Evolutionary conservation across 2,888 invertebrate genomes (phyloP), one percentile per base, ranked within the genome.

Genomic region (Argyresthia goedartella): DNA sequence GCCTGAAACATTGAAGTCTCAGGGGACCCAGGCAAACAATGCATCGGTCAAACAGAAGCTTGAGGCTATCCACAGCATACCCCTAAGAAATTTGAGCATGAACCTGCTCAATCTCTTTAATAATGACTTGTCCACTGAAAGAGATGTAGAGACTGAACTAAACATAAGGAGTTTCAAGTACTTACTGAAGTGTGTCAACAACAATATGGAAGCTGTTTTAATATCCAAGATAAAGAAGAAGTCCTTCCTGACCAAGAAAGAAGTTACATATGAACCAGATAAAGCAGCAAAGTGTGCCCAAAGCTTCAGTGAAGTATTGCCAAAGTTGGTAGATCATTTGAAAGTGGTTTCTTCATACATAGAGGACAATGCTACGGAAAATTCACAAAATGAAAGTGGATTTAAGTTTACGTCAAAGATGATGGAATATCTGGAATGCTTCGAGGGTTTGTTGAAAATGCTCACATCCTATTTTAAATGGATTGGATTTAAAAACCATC

Each of bases 401-500:
- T 25, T 25, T 43, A 45, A 76, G 43, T 68, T 65, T 53, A 68
- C 66, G 42, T 54, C 67, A 35, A 73, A 76, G 58, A 58, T 72
- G 33, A 58, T 70, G 11, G 69, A 73, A 50, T 66, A 71, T 54
- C 52, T 88, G 59, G 73, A 82, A 55, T 89, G 89, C 52, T 78
- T 89, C 44, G 89, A 88, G 48, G 67, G 88, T 47, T 80, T 91
- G 50, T 82, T 91, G 49, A 82, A 80, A 34, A 70, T 91, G 47
- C 70, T 89, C n/a, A 84, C 88, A 4, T 84, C 82, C 49, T 88
- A 88, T 61, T 91, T 91, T 55, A 89, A 88, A 64, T 89, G 91
- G 92, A 82, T 89, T 67, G 90, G 89, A 52, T 91, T 92, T 63
- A 80, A 78, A 56, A 89, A 82, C 61, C 79, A 76, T 41, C 65